Evolutionary conservation across 2,113 vertebrate species (phyloP).

Genomic region (Trogon surrucura): DNA sequence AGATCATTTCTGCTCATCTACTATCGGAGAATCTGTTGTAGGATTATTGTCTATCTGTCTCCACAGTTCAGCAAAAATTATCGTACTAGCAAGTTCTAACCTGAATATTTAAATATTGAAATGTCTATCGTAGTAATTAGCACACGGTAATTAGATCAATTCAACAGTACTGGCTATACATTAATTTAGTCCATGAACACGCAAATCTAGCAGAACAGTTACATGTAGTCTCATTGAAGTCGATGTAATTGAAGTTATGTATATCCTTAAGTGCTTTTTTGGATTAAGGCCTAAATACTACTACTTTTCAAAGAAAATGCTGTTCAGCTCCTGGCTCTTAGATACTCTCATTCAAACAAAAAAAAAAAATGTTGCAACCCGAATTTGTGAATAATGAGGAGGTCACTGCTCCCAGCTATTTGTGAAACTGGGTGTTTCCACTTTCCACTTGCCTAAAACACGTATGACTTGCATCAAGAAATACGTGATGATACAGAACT

Average conservation of each 20-base stretch:
- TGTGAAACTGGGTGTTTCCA: background rate
- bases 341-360: background rate
- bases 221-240: background rate
- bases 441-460: background rate
- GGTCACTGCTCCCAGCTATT: background rate
- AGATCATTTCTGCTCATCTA: background rate
- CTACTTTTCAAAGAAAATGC: background rate
- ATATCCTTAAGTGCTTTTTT: background rate
- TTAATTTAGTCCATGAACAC: background rate
- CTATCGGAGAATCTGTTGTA: background rate
- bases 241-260: background rate
- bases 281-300: background rate
- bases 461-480: accelerated
- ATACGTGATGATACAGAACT: background rate
- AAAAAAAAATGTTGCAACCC: background rate
- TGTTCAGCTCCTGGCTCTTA: background rate
- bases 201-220: background rate
- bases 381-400: background rate
- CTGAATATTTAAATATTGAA: background rate
- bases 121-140: background rate
- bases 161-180: background rate
- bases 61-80: background rate
- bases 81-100: background rate
- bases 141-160: background rate
- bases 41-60: background rate